Evolutionary conservation across 2,797 vertebrate genomes (phyloP), one percentile per base, ranked within the genome.

Genomic region (Anniella stebbinsi): DNA sequence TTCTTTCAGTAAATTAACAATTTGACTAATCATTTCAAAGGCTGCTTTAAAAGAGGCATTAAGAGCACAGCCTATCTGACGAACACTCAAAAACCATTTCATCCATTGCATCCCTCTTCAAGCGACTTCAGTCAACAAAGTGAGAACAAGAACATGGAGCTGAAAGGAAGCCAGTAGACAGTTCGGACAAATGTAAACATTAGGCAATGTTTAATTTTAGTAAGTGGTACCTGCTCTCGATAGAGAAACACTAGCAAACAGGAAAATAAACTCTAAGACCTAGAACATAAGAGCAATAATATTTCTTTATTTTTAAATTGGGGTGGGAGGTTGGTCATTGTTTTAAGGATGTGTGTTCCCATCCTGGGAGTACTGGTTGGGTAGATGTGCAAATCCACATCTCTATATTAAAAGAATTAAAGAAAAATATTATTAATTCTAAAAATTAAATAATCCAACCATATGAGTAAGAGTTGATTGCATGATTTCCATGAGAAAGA

Each of bases 111-210:
- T 45, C 2, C 88, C 48, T 57, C 12, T 94, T 86, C n/a, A 15
- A 72, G 78, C 63, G n/a, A 90, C 70, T 91, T 92, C 86, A 89
- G 87, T 88, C 91, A 94, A 89, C 33, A 91, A 93, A 93, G 66
- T 72, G 25, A 94, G 90, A 86, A 89, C 82, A 87, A 88, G 41
- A 88, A 11, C 45, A 38, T 33, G 48, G 10, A 90, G 69, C 28
- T 87, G 54, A 91, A 77, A 91, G 36, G 36, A 93, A 83, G 7
- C 89, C 33, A 75, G 88, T 63, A 87, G 91, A 85, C 9, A 17
- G 0, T 8, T 88, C 77, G n/a, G 87, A 80, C 30, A 92, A 90
- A 91, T 38, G 51, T 60, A 84, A 36, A 93, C 33, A 90, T 36
- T 63, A 82, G 36, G 28, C 90, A 91, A 89, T 88, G 89, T 2